Evolutionary conservation across 92 coral and sea anemone genomes (phyloP).

Genomic region (Galaxea fascicularis): DNA sequence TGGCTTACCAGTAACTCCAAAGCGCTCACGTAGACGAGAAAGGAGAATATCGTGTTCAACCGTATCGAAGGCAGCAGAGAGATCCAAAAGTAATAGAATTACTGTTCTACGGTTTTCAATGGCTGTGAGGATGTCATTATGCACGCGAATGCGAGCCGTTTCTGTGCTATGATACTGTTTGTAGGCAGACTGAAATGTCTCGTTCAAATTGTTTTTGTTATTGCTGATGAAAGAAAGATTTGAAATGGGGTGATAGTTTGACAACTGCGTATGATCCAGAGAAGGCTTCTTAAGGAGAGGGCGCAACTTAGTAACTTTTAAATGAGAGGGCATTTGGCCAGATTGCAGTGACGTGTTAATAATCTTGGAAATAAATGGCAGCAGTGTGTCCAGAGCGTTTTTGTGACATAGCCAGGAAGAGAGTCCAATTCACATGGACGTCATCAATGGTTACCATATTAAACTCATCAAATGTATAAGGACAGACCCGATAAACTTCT

Average conservation of each 20-base stretch:
- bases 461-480: not conserved
- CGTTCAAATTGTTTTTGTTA: not conserved
- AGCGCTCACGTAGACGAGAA: too few relatives aligned
- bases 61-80: too few relatives aligned
- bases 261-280: too few relatives aligned
- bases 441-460: not conserved
- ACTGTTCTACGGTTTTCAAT: too few relatives aligned
- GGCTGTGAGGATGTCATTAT: too few relatives aligned
- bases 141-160: too few relatives aligned
- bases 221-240: conserved; percentile 27
- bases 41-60: too few relatives aligned
- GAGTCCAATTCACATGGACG: not conserved
- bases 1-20: too few relatives aligned
- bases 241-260: not conserved
- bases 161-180: too few relatives aligned
- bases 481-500: not conserved
- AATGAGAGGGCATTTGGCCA: not conserved
- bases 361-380: not conserved
- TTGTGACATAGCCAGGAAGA: conserved; percentile 18
- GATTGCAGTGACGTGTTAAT: not conserved
- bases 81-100: too few relatives aligned
- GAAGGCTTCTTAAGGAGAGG: too few relatives aligned
- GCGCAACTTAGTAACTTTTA: not conserved
- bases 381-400: not conserved
- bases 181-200: conserved; percentile 13